Evolutionary conservation across 2,113 vertebrate species (phyloP).

Genomic region (Bos javanicus): DNA sequence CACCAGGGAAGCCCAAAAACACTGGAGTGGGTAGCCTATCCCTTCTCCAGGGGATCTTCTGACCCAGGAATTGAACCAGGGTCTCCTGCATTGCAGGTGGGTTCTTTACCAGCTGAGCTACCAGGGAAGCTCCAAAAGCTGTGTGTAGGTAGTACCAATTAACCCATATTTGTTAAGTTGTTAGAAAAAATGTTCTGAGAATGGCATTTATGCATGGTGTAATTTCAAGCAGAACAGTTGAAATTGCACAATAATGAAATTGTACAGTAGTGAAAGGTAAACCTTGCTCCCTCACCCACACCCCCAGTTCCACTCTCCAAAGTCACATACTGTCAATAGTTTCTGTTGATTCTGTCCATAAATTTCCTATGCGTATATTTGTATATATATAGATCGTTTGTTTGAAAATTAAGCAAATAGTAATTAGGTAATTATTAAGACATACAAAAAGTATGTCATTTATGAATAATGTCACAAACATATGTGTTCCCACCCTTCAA

Average conservation of each 20-base stretch:
- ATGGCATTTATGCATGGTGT: not conserved
- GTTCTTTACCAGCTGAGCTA: not conserved
- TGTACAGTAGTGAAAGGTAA: not conserved
- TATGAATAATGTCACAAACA: not conserved
- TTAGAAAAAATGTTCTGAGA: slow-evolving; percentile 8
- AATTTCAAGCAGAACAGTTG: not conserved
- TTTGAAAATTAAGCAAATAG: slow-evolving; percentile 10
- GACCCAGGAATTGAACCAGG: not conserved
- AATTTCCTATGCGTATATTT: not conserved
- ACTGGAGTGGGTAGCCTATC: no score
- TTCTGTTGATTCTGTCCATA: not conserved
- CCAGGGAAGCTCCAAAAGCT: not conserved
- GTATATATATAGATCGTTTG: not conserved
- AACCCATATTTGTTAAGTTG: not conserved
- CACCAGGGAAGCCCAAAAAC: no score
- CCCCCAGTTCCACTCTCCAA: not conserved
- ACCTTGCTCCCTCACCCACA: not conserved
- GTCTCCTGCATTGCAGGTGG: not conserved
- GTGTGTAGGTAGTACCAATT: not conserved
- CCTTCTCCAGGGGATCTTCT: no score
- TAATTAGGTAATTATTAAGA: slow-evolving; percentile 3
- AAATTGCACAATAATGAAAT: not conserved
- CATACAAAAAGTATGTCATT: not conserved
- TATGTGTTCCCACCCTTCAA: not conserved
- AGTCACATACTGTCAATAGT: not conserved